phyloP scores from a whole-genome alignment of 2,797 vertebrate genomes.

The Spizella passerina region DNA sequence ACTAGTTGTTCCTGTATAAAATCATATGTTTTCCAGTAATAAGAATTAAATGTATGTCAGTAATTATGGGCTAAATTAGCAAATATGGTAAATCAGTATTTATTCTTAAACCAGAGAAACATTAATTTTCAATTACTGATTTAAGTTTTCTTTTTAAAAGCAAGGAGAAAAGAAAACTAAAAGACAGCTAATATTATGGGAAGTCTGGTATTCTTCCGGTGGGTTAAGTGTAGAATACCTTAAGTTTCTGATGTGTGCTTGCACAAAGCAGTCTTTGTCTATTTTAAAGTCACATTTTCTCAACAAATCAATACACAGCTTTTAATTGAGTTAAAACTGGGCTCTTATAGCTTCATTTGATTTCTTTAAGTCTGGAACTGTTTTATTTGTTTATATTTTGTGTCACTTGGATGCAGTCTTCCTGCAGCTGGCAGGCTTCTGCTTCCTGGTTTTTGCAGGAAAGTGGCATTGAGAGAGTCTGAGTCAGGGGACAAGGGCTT shows the following conservation, averaged over 20 bases:
- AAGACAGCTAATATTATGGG: background rate
- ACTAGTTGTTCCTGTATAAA: background rate
- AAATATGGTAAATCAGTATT: background rate
- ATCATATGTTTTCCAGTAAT: background rate
- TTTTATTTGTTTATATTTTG: background rate
- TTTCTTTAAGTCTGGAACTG: constrained; percentile 1
- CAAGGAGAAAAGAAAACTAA: background rate
- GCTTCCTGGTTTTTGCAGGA: background rate
- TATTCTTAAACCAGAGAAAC: background rate
- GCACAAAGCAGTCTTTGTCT: background rate
- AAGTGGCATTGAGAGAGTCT: background rate
- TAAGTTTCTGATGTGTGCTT: background rate
- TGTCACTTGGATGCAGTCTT: background rate
- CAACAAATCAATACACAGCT: background rate
- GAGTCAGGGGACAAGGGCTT: background rate
- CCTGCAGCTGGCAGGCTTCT: background rate
- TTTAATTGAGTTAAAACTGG: constrained; percentile 1
- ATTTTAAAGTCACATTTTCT: constrained; percentile 22
- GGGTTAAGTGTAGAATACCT: background rate
- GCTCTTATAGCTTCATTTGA: background rate
- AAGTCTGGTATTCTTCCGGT: constrained; percentile 30
- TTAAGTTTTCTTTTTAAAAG: background rate
- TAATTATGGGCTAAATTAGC: background rate
- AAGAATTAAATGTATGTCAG: background rate
- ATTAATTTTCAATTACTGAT: constrained; percentile 5